A percentile compares a stretch with the other conserved stretches of the same genome.
phyloP scores from a whole-genome alignment of 2,797 vertebrate species.

The Fratercula arctica region DNA sequence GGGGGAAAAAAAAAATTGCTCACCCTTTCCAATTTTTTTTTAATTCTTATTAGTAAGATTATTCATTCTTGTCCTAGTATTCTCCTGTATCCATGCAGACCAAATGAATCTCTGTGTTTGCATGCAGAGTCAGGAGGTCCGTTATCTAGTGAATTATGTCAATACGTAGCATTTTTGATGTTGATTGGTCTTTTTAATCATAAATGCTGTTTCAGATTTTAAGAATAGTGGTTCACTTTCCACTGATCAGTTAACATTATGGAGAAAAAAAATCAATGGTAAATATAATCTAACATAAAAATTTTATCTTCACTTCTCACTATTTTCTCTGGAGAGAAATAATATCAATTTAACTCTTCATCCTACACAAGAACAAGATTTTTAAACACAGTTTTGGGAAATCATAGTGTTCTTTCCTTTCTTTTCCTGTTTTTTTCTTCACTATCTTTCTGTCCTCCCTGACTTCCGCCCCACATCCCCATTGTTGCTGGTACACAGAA shows the following conservation, averaged over 20 bases:
- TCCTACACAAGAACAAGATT: background rate
- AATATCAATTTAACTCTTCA: background rate
- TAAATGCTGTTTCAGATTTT: background rate
- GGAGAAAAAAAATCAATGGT: background rate
- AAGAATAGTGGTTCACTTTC: background rate
- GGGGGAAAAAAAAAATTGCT: no score
- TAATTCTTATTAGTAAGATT: background rate
- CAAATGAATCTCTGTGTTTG: background rate
- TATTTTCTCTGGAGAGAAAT: background rate
- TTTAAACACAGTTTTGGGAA: background rate
- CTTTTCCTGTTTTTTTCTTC: background rate
- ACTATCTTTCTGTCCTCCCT: background rate
- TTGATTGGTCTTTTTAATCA: background rate
- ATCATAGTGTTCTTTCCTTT: background rate
- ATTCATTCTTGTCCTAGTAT: background rate
- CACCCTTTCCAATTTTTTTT: background rate
- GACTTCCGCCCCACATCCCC: accelerated
- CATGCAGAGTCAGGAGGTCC: background rate
- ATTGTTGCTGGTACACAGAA: background rate
- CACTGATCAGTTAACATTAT: background rate
- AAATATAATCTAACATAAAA: background rate
- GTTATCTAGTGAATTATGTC: background rate
- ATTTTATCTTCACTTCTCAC: background rate
- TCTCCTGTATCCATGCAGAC: background rate
- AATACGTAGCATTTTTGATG: background rate